Base-by-base conservation (phyloP, 2,888 invertebrate genomes). In the Mesorhabditis sp. region DNA sequence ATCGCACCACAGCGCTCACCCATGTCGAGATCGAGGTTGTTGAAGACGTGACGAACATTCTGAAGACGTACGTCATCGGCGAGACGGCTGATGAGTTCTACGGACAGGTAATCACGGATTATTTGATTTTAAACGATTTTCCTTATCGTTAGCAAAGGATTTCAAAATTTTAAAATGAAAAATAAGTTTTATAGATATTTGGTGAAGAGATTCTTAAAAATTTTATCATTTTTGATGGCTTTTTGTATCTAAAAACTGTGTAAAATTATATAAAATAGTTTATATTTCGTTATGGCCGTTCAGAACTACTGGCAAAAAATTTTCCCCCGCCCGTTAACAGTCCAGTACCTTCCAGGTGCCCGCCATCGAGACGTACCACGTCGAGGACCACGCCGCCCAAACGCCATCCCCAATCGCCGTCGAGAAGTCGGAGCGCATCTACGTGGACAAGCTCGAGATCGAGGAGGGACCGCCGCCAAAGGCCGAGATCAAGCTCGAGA, bases 11-110 rank as follows among this genome's bases (percentile, higher is more conserved):
- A 10, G 83, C 84, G 13, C 69, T 80, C 66, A 84, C 84, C 43
- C 80, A 82, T 63, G 82, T 84, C 63, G 84, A 84, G 68, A 76
- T 82, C 64, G 84, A 84, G 70, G 74, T 82, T 4, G 74, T 85
- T 65, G 84, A 84, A 72, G 82, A 84, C 63, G 82, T 84, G 42
- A 82, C 83, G 4, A 84, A 85, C 68, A 81, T 84, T 70, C 76
- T 83, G 69, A 84, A 84, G 72, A 84, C 84, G 5, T 84, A 84
- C 72, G 79, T 83, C 43, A 82, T 84, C 58, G 84, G 84, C 67
- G 79, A 81, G 71, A 69, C 77, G n/a, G 82, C 81, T 43, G 82
- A 79, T 42, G 77, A 78, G 68, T 76, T 74, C 5, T 69, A 75
- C n/a, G 72, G 69, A 10, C 72, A 74, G n/a, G 76, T 50, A n/a